Evolutionary conservation across 2,797 vertebrate species (phyloP), one percentile per base, ranked within the genome.

Genomic region (Caiman crocodilus): DNA sequence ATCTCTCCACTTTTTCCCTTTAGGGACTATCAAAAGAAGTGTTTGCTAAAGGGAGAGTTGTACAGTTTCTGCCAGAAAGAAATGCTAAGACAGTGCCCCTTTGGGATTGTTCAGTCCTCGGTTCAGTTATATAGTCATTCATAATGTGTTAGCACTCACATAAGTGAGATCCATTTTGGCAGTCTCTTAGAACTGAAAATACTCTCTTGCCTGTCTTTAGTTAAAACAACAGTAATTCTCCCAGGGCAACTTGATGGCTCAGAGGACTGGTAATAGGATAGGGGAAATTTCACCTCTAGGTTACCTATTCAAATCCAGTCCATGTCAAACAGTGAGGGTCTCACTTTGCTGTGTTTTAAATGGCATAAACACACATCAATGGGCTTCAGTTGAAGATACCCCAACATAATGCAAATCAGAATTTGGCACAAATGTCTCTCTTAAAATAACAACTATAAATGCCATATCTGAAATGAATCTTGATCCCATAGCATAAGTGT

Each of bases 1-100:
- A 55, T 58, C 89, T 94, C 88, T 93, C 73, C 80, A 79, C 28
- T 64, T 77, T 73, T 84, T 42, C 79, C 82, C 57, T 94, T 93
- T 26, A 50, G 79, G 88, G 65, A 65, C 28, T 79, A 28, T 26
- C 26, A 71, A 32, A 28, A 35, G 25, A 10, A 83, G 50, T 71
- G 75, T 88, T 83, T 87, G 74, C 61, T 86, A 82, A 85, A 95
- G 56, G 67, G 28, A 50, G 78, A 87, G 60, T 65, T 94, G 74
- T 42, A 60, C 16, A 76, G 60, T 58, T 75, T 18, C 61, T 80
- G 76, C 15, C 32, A 90, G 26, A 65, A 79, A 76, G 75, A 78
- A 82, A 74, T 26, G 67, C 4, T 13, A 82, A 80, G 11, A 11
- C 55, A 59, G 59, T 42, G 25, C 50, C 10, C 76, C 28, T 73